Percentiles rank a stretch among this genome's conserved stretches.
Evolutionary conservation across 2,113 vertebrate species (phyloP).

Genomic region (Gopherus evgoodei): DNA sequence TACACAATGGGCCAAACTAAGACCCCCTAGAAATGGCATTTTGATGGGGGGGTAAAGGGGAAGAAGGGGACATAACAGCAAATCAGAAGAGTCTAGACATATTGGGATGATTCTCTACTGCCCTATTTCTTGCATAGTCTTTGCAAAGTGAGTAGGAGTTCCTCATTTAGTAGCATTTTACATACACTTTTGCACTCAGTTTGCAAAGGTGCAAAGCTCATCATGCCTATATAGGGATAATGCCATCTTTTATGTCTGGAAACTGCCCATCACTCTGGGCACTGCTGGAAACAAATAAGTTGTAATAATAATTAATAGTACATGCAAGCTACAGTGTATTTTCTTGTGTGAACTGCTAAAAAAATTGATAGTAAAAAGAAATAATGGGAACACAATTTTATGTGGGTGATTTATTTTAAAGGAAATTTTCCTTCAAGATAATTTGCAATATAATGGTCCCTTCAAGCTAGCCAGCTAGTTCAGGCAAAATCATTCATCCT

Average conservation of each 20-base stretch:
- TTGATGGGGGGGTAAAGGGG: neutral
- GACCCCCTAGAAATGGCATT: neutral
- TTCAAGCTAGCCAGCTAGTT: neutral
- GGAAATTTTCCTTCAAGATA: neutral
- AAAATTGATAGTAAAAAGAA: neutral
- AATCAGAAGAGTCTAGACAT: neutral
- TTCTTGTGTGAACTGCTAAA: neutral
- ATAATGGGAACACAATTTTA: neutral
- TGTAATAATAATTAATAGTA: neutral
- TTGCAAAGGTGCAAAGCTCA: neutral
- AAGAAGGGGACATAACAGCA: neutral
- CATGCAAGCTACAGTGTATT: neutral
- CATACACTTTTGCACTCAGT: neutral
- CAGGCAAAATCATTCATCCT: neutral
- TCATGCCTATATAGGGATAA: neutral
- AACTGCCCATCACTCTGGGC: neutral
- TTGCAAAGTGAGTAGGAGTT: neutral
- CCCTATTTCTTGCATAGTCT: no score
- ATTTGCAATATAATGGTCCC: neutral
- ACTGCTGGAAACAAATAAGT: neutral
- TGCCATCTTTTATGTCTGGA: neutral
- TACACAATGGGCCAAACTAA: neutral
- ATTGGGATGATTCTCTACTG: neutral
- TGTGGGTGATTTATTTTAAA: neutral
- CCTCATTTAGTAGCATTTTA: neutral